phyloP scores from a whole-genome alignment of 37 sponge, comb jelly and placozoan genomes.

The Chondrilla cf. caribensis region DNA sequence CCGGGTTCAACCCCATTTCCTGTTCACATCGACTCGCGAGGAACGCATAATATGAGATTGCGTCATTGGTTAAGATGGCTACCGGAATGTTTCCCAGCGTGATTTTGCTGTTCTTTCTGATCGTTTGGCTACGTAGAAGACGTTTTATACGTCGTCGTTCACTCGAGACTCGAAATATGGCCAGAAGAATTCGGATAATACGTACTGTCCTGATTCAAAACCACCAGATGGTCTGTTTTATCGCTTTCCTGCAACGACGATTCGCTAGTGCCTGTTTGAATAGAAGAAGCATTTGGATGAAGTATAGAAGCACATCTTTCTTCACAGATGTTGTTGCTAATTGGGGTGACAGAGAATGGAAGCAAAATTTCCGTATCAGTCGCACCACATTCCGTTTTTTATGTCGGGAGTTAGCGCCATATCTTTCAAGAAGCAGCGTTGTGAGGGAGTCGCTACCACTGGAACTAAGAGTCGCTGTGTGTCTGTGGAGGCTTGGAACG shows the following conservation, averaged over 20 bases:
- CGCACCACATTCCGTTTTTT: background rate
- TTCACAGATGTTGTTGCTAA: background rate
- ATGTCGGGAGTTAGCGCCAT: background rate
- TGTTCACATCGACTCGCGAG: background rate
- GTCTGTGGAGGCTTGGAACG: constrained; percentile 20
- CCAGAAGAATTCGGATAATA: background rate
- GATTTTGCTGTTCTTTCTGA: background rate
- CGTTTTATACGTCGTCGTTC: background rate
- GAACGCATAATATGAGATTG: background rate
- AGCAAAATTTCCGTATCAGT: constrained; percentile 17
- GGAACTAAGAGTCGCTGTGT: background rate
- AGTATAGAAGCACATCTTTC: background rate
- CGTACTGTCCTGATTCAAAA: background rate
- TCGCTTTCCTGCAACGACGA: background rate
- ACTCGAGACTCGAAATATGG: background rate
- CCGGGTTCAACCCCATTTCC: background rate
- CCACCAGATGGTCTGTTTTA: background rate
- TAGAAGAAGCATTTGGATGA: background rate
- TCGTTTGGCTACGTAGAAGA: constrained; percentile 4
- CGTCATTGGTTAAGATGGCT: background rate
- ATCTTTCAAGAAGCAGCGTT: background rate
- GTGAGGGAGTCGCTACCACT: constrained; percentile 1
- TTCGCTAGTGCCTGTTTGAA: background rate
- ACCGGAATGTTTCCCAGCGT: background rate
- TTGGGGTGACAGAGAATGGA: constrained; percentile 28